These are phyloP conservation scores for Macrophya alboannulata DNA, from an alignment of 2,888 invertebrate species.

Conservation along the genomic window DNA sequence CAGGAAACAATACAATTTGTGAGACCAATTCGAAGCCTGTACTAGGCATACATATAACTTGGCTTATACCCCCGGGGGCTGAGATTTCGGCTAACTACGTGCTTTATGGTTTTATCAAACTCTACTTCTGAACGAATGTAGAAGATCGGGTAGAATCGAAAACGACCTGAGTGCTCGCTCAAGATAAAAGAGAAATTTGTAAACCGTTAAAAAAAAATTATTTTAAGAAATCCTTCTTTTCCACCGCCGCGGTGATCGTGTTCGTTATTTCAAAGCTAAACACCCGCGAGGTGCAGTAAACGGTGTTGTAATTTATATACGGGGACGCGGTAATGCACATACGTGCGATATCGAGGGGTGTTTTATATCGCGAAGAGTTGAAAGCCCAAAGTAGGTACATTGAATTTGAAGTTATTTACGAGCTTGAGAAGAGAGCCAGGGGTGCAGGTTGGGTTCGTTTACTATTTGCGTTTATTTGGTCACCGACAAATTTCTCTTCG, in stretches of 20 bases:
- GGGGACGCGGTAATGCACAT: not conserved
- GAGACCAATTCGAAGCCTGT: conserved; percentile 31
- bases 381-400: conserved; percentile 25
- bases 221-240: too few species aligned
- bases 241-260: too few species aligned
- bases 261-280: not conserved
- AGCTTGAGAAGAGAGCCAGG: not conserved
- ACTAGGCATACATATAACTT: conserved; percentile 23
- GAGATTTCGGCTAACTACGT: conserved; percentile 11
- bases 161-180: not conserved
- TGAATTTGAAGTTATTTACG: conserved; percentile 47
- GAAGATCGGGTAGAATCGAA: not conserved
- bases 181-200: not conserved
- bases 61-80: not conserved
- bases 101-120: conserved; percentile 1
- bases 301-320: not conserved
- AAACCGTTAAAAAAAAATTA: too few species aligned
- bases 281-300: not conserved
- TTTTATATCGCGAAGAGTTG: not conserved
- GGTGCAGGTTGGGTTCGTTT: conserved; percentile 1
- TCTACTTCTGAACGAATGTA: not conserved
- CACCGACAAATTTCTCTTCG: conserved; percentile 43
- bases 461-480: conserved; percentile 43
- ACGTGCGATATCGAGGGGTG: not conserved
- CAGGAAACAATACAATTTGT: conserved; percentile 19